Evolutionary conservation across 2,797 vertebrate genomes (phyloP), one percentile per base, ranked within the genome.

Genomic region (Eospalax fontanierii): DNA sequence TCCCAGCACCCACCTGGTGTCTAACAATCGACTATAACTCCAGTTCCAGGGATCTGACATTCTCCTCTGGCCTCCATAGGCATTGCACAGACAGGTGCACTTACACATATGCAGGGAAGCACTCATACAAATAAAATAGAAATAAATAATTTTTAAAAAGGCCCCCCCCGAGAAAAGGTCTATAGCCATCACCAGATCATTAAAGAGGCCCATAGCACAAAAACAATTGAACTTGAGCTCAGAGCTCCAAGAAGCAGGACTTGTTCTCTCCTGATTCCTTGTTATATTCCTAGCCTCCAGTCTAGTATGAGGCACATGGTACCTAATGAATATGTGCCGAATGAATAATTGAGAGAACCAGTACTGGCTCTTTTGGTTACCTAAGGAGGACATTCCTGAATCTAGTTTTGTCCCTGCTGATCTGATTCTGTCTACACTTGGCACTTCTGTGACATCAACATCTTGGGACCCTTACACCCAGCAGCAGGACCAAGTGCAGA

Each of bases 301-400:
- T 87, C 85, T 86, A 91, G 73, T 91, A 91, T 87, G 19, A 74
- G 35, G 57, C 50, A 93, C 43, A 79, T 63, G 90, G 59, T 78
- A 43, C 38, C 96, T 46, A 87, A 35, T 83, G 63, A 96, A 18
- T 93, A 33, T 94, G 95, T 95, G 65, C 71, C 87, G 54, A 96
- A 78, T 78, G 35, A 91, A 89, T 70, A 89, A 38, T 26, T 76
- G 70, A 63, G 3, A 61, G 74, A 91, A 78, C 50, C 76, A 90
- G 35, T 94, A 57, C 59, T 83, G 65, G 50, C 43, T 57, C 22
- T 78, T 95, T 90, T 81, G 78, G 66, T 86, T 83, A 94, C 46
- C 84, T 66, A 93, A 89, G 79, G 89, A 80, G 12, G 4, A 73
- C 87, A 95, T 87, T 95, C 75, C 46, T 87, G 68, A 94, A 89